Evolutionary conservation across 2,888 invertebrate species (phyloP), one percentile per base, ranked within the genome.

Genomic region (Leptopilina myrica): DNA sequence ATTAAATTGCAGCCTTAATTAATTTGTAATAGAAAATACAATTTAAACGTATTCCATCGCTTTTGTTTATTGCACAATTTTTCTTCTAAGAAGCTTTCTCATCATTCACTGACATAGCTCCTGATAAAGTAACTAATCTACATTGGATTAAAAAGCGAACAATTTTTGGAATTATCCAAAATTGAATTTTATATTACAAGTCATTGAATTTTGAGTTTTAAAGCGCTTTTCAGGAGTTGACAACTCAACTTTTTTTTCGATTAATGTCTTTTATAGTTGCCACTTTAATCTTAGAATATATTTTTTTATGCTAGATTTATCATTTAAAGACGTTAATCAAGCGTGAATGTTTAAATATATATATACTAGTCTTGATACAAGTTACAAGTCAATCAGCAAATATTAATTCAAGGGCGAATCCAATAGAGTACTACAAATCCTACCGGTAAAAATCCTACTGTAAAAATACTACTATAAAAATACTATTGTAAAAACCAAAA

Each of bases 301-400:
- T 9, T 49, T 6, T 43, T n/a, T 56, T 69, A 33, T 56, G 33
- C 81, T 84, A 84, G 80, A 80, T 79, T 82, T 87, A 88, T 87
- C 86, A 81, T 87, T 20, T 86, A 87, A 81, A 90, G 86, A 91
- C 88, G 90, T 91, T 91, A 91, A 90, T 91, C 89, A 91, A 91
- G 91, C 91, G 89, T 91, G 89, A 91, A 89, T 89, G 88, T 89
- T 89, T 90, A 90, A 91, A 90, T 91, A 90, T 33, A 5, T 33
- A 33, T 33, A 4, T 69, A 81, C 91, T 89, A 91, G 91, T 91
- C 91, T 91, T 89, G 91, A 91, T 89, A 81, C 90, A 85, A 89
- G 89, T 91, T 91, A 91, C 91, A 91, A 82, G 80, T 78, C 64
- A 14, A 79, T 67, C 26, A 65, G 6, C 5, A 8, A n/a, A 7